Conservation (phyloP, 23 tunicate species). For the Halocynthia roretzi region DNA sequence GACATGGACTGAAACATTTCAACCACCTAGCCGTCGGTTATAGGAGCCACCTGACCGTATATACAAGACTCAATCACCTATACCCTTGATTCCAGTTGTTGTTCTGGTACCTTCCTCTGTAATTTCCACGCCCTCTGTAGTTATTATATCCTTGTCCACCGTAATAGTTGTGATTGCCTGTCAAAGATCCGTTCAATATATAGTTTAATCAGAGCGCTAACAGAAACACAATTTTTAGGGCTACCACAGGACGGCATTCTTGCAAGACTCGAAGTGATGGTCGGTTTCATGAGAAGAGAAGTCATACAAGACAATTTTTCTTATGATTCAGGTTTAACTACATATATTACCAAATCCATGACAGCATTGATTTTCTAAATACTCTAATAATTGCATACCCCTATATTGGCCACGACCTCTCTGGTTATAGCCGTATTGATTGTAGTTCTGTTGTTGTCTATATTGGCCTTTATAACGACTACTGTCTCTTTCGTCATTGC, state of each 20-base stretch:
- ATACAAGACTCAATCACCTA: not conserved
- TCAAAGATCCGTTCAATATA: not conserved
- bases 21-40: too few species aligned
- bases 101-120: constrained; percentile 4
- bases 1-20: too few species aligned
- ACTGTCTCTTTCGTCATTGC: not conserved
- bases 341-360: not conserved
- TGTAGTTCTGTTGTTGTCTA: not conserved
- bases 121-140: not conserved
- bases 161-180: not conserved
- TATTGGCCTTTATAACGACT: constrained; percentile 1
- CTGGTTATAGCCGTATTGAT: not conserved
- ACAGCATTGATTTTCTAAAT: not conserved
- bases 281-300: not conserved
- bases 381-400: too few species aligned
- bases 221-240: too few species aligned
- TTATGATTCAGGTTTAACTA: not conserved
- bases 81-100: not conserved
- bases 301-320: not conserved
- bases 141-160: not conserved
- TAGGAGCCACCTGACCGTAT: too few species aligned
- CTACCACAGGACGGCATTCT: too few species aligned
- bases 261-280: too few species aligned
- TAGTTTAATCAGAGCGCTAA: too few species aligned
- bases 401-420: too few species aligned